These are phyloP conservation scores for Candidula unifasciata DNA, from an alignment of 2,888 invertebrate genomes.

Conservation along the genomic window DNA sequence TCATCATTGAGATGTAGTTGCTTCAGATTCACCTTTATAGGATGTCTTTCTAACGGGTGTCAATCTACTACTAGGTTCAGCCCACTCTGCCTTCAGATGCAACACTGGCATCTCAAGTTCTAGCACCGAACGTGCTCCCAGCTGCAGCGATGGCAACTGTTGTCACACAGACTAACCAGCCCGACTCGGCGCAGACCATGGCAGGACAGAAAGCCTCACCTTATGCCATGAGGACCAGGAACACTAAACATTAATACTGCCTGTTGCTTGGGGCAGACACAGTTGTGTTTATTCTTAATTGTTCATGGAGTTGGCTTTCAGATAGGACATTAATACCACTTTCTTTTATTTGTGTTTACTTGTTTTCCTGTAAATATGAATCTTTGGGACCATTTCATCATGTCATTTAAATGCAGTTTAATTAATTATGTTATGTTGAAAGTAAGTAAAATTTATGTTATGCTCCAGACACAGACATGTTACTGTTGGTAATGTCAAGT, in stretches of 20 bases:
- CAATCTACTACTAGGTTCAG: constrained; percentile 54
- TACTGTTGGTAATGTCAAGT: no score
- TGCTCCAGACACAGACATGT: no score
- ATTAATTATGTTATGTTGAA: no score
- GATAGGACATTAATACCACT: no score
- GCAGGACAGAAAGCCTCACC: constrained; percentile 60
- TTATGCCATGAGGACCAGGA: constrained; percentile 73
- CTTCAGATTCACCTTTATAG: background rate
- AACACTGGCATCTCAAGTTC: constrained; percentile 45
- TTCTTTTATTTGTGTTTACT: no score
- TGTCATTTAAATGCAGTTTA: no score
- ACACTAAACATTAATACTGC: constrained; percentile 64
- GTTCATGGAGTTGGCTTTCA: no score
- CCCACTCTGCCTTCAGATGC: constrained; percentile 47
- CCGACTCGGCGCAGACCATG: constrained; percentile 47
- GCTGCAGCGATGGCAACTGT: constrained; percentile 59
- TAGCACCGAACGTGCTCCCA: constrained; percentile 56
- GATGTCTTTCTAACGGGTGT: background rate
- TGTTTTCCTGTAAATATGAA: no score
- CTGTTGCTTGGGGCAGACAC: no score
- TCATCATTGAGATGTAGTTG: background rate
- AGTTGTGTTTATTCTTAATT: no score
- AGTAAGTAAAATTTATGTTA: no score
- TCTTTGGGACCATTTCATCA: no score
- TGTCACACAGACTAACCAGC: constrained; percentile 55